Base-by-base conservation (phyloP, 1,140 invertebrate genomes). In the Eupeodes corollae region DNA sequence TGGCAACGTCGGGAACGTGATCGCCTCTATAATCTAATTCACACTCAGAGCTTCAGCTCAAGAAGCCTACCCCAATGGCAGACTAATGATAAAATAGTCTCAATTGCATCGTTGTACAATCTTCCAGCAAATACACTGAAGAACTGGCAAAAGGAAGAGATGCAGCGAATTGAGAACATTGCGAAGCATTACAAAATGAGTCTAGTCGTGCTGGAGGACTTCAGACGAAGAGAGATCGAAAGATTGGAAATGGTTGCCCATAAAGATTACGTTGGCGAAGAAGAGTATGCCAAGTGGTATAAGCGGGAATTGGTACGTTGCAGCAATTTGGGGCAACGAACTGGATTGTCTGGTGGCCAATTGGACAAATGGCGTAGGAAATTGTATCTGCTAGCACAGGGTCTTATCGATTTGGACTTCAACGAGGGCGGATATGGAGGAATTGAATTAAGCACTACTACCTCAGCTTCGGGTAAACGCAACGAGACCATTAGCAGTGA, bases 1-100 rank as follows among this genome's bases (percentile, higher is more conserved):
- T 67, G 63, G 63, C 63, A 67, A 51, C 53, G 55, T 35, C 42
- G 50, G 18, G 63, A 67, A 30, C 59, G 63, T 6, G 63, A 67
- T 51, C 63, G 63, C 18, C 49, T 67, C 0, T 67, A 67, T 39
- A 58, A 55, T 6, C 62, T 66, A 21, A 63, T 67, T 30, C 52
- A 55, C 34, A 66, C 56, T 19, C 61, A 63, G 40, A 63, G 60
- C 37, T 59, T 66, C 47, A 57, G 53, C 1, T 30, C 60, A 18
- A 45, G 50, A 1, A 58, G 66, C 30, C 26, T 67, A 19, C 51
- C 34, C 5, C 53, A 54, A 11, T 67, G 63, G 63, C 63, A 67
- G 40, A 54, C 48, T 6, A 59, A 67, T 41, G 57, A 60, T 15
- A 44, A 53, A 33, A 37, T 53, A 3, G 30, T 63, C 12, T 51